Percentiles rank a stretch among this genome's conserved stretches.
phyloP scores from a whole-genome alignment of 1,140 invertebrate species.

The Armadillidium nasatum region DNA sequence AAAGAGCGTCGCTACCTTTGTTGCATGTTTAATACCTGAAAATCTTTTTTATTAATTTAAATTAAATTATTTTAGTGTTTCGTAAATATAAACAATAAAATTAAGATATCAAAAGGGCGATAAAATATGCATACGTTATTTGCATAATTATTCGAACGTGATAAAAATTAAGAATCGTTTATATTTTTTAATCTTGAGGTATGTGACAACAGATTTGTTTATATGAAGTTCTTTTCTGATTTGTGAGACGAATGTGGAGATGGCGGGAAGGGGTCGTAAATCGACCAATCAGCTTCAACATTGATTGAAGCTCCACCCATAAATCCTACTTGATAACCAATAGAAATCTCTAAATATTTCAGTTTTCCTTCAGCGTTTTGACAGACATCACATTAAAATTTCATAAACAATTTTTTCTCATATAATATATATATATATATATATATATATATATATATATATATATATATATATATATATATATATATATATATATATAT shows the following conservation, averaged over 20 bases:
- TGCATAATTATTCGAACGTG: background rate
- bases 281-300: conserved; percentile 6
- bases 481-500: conserved; percentile 2
- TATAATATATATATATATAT: conserved; percentile 12
- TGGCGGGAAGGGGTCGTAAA: conserved; percentile 4
- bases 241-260: conserved; percentile 6
- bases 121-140: too few species aligned
- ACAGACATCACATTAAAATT: conserved; percentile 1
- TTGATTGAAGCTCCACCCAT: conserved; percentile 9
- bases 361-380: conserved; percentile 6
- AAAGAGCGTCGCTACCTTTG: background rate
- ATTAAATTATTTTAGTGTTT: background rate
- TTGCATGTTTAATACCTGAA: background rate
- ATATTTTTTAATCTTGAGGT: background rate
- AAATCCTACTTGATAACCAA: conserved; percentile 1
- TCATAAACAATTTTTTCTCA: conserved; percentile 4
- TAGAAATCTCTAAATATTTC: conserved; percentile 9
- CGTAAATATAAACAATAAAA: background rate
- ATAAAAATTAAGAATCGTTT: background rate
- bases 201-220: background rate
- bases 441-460: background rate
- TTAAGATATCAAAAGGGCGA: background rate
- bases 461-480: background rate
- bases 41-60: background rate
- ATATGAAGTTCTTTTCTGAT: background rate